Conservation (phyloP, 2,797 vertebrate genomes). For the Etheostoma nigrum region DNA sequence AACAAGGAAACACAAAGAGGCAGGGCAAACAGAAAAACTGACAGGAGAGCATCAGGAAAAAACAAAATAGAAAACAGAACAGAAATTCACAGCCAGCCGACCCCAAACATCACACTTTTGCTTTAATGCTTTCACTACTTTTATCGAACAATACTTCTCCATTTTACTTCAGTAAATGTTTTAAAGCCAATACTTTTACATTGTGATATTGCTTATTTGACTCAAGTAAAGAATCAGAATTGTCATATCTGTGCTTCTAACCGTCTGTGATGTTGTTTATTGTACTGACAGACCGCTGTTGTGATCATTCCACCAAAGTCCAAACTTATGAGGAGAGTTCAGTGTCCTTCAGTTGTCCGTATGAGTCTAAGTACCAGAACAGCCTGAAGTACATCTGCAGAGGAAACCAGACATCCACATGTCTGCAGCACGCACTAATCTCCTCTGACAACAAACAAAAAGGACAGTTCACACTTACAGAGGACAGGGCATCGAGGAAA, state of each 20-base stretch:
- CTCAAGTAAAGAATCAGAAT: background rate
- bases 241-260: background rate
- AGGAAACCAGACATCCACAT: conserved; percentile 32
- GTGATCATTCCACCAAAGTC: background rate
- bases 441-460: background rate
- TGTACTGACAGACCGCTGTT: conserved; percentile 55
- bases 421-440: conserved; percentile 9
- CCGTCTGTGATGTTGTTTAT: background rate
- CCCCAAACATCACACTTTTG: no score
- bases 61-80: no score
- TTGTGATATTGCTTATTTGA: background rate
- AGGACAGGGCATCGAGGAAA: background rate
- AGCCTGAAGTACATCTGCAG: conserved; percentile 65
- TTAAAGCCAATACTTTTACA: background rate
- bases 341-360: conserved; percentile 50
- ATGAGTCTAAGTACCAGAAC: background rate
- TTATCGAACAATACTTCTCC: background rate
- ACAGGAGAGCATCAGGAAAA: no score
- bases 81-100: no score
- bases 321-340: conserved; percentile 21
- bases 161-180: background rate
- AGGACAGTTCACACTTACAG: conserved; percentile 18
- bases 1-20: no score
- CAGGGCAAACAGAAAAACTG: no score
- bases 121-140: background rate